Evolutionary conservation across 2,888 invertebrate species (phyloP), one percentile per base, ranked within the genome.

Genomic region (Idaea biselata): DNA sequence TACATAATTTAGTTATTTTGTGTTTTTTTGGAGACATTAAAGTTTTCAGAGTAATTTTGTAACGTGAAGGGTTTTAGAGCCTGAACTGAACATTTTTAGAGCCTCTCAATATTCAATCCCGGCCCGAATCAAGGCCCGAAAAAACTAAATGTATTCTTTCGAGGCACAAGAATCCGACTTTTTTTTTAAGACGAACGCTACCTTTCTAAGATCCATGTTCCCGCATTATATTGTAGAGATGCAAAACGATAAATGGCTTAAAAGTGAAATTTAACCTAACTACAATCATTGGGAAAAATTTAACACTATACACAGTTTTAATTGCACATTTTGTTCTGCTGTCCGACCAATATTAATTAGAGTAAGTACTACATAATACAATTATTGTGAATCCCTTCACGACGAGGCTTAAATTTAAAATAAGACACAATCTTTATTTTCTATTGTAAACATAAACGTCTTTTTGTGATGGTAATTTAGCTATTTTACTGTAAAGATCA

Each of bases 261-360:
- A 68, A 73, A 67, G 69, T 77, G 75, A 78, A 70, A 71, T 68
- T 73, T 75, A 76, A 79, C 81, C 78, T 83, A 83, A 76, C 79
- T 81, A 79, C 73, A 75, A 76, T 75, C 74, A 78, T 75, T 78
- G 77, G 77, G 78, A 74, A 80, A 75, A 73, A 72, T 66, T 75
- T 73, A 77, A 77, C 73, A 76, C 75, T 76, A 78, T 78, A 79
- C 74, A 79, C 73, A 77, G 72, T 70, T 44, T 74, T 68, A 76
- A 73, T 76, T 70, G 68, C 73, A 78, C 76, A 76, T 73, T 70
- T 76, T 80, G 83, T 83, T 82, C 81, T 81, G 83, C 64, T 78
- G 80, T 79, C 79, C 82, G 82, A 79, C 16, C 14, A 1, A 1
- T 44, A 57, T 16, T 1, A 8, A 57, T 57, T 16, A 25, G 5